Percentiles rank a stretch among this genome's conserved stretches.
These are phyloP conservation scores for Napeogenes inachia DNA, from an alignment of 2,888 invertebrate species.

Conservation along the genomic window DNA sequence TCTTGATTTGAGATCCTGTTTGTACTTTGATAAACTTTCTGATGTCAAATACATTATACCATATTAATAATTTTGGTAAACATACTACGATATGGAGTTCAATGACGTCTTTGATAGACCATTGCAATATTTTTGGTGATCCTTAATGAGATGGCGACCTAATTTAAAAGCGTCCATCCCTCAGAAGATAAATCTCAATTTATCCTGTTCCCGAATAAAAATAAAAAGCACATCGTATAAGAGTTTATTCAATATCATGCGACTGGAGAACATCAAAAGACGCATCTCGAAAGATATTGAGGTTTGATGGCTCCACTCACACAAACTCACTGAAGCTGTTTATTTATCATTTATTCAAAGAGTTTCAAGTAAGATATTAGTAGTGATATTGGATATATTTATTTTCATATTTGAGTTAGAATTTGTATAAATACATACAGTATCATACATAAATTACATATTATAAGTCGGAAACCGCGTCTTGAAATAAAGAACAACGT, in stretches of 20 bases:
- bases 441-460: slow-evolving; percentile 12
- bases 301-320: slow-evolving; percentile 35
- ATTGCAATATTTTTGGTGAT: slow-evolving; percentile 12
- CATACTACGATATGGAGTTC: no score
- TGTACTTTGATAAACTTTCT: no score
- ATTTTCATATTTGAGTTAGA: slow-evolving; percentile 17
- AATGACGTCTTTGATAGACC: background rate
- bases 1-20: no score
- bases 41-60: no score
- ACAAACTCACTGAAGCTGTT: slow-evolving; percentile 26
- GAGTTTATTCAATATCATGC: slow-evolving; percentile 46
- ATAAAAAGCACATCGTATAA: slow-evolving; percentile 31
- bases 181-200: slow-evolving; percentile 29
- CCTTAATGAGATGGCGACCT: slow-evolving; percentile 36
- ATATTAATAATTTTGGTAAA: no score
- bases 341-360: slow-evolving; percentile 16
- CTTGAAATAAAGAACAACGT: background rate
- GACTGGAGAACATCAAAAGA: slow-evolving; percentile 43
- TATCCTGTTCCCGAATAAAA: slow-evolving; percentile 33
- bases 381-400: slow-evolving; percentile 17
- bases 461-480: background rate
- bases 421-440: no score
- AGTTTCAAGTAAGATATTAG: no score
- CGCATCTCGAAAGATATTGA: slow-evolving; percentile 39
- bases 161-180: slow-evolving; percentile 31